Conservation (phyloP, 2,888 invertebrate genomes). For the Lasioglossum lativentre region DNA sequence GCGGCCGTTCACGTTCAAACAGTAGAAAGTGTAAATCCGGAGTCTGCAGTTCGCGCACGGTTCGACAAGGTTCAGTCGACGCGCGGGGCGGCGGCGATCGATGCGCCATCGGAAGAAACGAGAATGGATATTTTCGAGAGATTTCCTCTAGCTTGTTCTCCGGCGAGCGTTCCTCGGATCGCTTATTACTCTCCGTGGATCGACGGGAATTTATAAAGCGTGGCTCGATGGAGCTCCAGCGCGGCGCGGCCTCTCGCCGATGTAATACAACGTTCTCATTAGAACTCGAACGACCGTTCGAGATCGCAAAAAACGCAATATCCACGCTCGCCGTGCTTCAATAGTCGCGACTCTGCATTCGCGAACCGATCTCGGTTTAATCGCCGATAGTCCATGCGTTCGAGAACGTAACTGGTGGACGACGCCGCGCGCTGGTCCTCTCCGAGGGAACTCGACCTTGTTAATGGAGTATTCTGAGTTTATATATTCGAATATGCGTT, state of each 20-base stretch:
- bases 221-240: not conserved
- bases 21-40: not conserved
- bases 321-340: conserved; percentile 43
- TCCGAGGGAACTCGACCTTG: not conserved
- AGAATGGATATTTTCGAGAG: conserved; percentile 41
- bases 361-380: conserved; percentile 45
- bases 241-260: not conserved
- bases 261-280: conserved; percentile 49
- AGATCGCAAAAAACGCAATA: conserved; percentile 44
- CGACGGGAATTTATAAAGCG: conserved; percentile 46
- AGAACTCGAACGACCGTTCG: conserved; percentile 21
- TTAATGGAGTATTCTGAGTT: not conserved
- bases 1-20: not conserved
- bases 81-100: conserved; percentile 32
- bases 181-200: conserved; percentile 30
- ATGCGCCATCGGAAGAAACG: conserved; percentile 14
- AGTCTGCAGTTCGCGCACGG: not conserved
- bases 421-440: not conserved
- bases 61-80: not conserved
- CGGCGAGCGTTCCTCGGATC: conserved; percentile 29
- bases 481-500: not conserved
- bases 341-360: conserved; percentile 45
- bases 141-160: conserved; percentile 20
- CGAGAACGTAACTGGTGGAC: not conserved
- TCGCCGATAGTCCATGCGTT: conserved; percentile 13